phyloP scores from a whole-genome alignment of 2,888 invertebrate species.

The Tillus elongatus region DNA sequence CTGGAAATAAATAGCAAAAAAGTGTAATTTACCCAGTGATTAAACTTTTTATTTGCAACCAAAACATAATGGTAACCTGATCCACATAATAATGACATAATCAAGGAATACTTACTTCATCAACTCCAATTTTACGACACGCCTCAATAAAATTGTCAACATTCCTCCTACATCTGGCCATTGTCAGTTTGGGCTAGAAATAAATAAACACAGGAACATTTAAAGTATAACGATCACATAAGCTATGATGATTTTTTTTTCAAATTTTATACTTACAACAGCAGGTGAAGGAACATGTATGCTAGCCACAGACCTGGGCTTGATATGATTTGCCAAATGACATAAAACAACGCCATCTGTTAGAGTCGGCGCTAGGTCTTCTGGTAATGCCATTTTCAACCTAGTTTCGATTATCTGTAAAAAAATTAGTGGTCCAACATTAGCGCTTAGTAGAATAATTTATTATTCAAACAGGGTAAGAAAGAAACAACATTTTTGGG shows the following conservation, averaged over 20 bases:
- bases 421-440: too few species aligned
- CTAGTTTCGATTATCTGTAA: conserved; percentile 78
- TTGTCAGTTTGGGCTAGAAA: conserved; percentile 84
- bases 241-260: background rate
- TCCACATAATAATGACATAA: background rate
- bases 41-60: too few species aligned
- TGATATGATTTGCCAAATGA: conserved; percentile 87
- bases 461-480: too few species aligned
- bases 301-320: conserved; percentile 82
- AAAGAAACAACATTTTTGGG: too few species aligned
- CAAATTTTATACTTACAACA: conserved; percentile 54
- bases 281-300: conserved; percentile 92
- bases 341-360: conserved; percentile 90
- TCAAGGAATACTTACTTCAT: conserved; percentile 69
- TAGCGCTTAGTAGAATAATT: too few species aligned
- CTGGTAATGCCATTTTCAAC: conserved; percentile 82
- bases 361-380: conserved; percentile 73
- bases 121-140: conserved; percentile 86
- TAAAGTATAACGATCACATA: background rate
- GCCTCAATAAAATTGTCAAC: conserved; percentile 94
- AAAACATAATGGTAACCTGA: too few species aligned
- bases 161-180: conserved; percentile 88
- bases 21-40: too few species aligned
- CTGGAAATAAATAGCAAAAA: too few species aligned
- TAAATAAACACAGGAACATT: conserved; percentile 15